phyloP scores from a whole-genome alignment of 2,113 vertebrate species.

The Cervus canadensis region DNA sequence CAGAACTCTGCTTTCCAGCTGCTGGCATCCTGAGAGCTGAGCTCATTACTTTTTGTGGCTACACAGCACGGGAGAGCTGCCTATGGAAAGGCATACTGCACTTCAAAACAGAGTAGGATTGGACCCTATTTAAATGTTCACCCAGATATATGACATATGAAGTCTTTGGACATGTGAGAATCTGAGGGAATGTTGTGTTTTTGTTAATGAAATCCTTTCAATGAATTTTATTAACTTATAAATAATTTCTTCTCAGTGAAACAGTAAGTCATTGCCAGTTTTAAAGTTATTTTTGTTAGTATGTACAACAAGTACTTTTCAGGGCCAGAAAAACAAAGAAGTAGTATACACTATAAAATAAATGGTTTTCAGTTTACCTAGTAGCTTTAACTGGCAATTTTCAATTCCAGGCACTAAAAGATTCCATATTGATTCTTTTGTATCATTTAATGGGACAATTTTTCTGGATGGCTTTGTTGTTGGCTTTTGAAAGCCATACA shows the following conservation, averaged over 20 bases:
- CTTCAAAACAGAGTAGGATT: neutral
- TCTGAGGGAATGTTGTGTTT: neutral
- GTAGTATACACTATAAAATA: neutral
- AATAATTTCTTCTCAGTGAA: neutral
- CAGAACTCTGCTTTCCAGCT: constrained; percentile 16
- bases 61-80: neutral
- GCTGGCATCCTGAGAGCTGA: neutral
- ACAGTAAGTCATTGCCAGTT: neutral
- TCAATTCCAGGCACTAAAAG: neutral
- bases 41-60: neutral
- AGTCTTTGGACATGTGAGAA: neutral
- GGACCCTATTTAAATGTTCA: neutral
- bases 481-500: neutral
- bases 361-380: neutral
- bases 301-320: neutral
- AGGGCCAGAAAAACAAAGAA: neutral
- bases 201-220: neutral
- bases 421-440: neutral
- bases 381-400: neutral
- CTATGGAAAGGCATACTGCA: neutral
- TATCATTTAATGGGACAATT: neutral
- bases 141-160: neutral
- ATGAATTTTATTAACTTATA: neutral
- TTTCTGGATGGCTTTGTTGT: neutral
- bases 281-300: neutral